Evolutionary conservation across 2,797 vertebrate genomes (phyloP), one percentile per base, ranked within the genome.

Genomic region (Hybognathus amarus): DNA sequence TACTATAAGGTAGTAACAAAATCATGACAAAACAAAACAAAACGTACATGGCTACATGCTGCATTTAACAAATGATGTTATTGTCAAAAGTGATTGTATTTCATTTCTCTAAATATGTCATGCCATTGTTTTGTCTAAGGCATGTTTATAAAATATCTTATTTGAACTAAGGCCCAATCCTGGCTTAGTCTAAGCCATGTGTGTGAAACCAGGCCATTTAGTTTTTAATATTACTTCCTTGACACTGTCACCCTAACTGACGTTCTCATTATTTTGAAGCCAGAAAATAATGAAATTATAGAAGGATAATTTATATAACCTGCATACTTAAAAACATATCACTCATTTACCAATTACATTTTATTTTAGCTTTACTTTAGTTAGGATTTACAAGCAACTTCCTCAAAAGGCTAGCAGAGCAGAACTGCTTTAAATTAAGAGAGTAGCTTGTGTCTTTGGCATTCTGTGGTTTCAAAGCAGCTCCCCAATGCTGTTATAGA

Each of bases 401-500:
- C 56, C 52, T 54, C 24, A 22, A 33, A 6, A 56, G 33, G 13
- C 33, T 40, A 56, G 11, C 6, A 9, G 61, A 33, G 27, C 61
- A 36, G 17, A 66, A 66, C 73, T 10, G 52, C 22, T 59, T 13
- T 59, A 5, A 59, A 59, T 59, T n/a, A 75, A n/a, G 11, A 24
- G 36, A 24, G 22, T 75, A 22, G 20, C 12, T 54, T 54, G 33
- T 5, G 30, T 74, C 47, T 75, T n/a, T 40, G 33, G 52, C 52
- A 38, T 17, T 24, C 30, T 27, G 36, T 0, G 22, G 22, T 40
- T 76, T 73, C 10, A 52, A 22, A 74, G 88, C 87, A 90, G 90
- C 86, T 83, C 80, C 86, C 90, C 85, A 70, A 79, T 59, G 87
- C 83, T 85, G 83, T 79, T 85, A 87, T 79, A 76, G 36, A 76